Evolutionary conservation across 2,888 invertebrate species (phyloP).

Genomic region (Apomyelois bistriatella): DNA sequence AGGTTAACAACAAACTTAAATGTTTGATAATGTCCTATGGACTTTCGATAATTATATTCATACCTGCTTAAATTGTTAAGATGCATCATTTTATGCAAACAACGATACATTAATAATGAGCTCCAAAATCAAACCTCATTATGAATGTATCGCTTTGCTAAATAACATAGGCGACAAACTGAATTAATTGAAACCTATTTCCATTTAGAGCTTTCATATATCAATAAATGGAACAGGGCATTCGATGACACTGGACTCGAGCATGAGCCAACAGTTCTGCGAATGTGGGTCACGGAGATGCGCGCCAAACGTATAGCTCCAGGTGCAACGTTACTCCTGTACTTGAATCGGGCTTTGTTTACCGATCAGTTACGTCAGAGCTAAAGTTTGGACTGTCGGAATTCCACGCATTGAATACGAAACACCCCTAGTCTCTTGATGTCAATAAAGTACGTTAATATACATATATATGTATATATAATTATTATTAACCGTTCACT

Average conservation of each 20-base stretch:
- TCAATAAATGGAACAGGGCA: constrained; percentile 15
- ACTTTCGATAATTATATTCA: too few species aligned
- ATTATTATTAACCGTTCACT: too few species aligned
- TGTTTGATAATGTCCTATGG: too few species aligned
- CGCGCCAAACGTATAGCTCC: constrained; percentile 30
- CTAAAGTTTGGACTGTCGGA: neutral
- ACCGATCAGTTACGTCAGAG: constrained; percentile 7
- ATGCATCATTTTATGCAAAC: neutral
- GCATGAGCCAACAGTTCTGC: constrained; percentile 12
- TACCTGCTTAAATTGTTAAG: neutral
- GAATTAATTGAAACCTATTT: constrained; percentile 9
- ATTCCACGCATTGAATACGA: neutral
- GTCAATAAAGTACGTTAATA: neutral
- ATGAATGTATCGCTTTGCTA: neutral
- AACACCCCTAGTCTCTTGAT: neutral
- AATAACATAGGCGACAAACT: neutral
- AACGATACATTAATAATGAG: neutral
- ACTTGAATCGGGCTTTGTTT: constrained; percentile 21
- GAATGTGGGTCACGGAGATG: constrained; percentile 39
- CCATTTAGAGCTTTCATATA: constrained; percentile 16
- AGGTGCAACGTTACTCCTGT: constrained; percentile 29
- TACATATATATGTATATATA: too few species aligned
- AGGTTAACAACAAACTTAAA: too few species aligned
- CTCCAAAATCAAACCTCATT: neutral
- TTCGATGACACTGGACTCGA: constrained; percentile 31